Evolutionary conservation across 2,888 invertebrate species (phyloP), one percentile per base, ranked within the genome.

Genomic region (Papilio protenor): DNA sequence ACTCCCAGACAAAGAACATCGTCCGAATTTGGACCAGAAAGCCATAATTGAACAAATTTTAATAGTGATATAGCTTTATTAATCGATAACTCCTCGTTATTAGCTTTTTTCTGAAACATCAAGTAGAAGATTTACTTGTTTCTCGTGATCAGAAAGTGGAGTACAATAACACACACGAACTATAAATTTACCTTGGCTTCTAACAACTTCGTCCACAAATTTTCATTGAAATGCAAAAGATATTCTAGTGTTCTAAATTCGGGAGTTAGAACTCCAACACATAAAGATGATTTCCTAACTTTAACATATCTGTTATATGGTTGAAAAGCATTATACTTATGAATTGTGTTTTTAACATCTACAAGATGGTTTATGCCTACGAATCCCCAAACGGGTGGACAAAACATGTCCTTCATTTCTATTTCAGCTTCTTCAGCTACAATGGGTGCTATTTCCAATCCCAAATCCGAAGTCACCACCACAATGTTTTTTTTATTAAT

Each of bases 311-410:
- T 92, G 75, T 86, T 86, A 82, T 94, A 95, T 0, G 96, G 95
- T 80, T 92, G 87, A 84, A 94, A 95, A 59, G 93, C 87, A 81
- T 95, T 90, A 79, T 94, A 95, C 84, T 91, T 94, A 82, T 96
- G 95, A 73, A 95, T 84, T n/a, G 95, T 95, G 64, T 94, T 95
- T 77, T 87, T 88, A 21, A 95, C 85, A 85, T 96, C 96, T 10
- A 96, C 92, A 77, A 95, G 91, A 55, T 95, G 93, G 83, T 95
- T 95, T 33, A 95, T 86, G 18, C 96, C 96, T 47, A 95, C 90
- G 81, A 95, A 96, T 12, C 96, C 96, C 96, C 96, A 96, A 8
- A 96, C 96, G 49, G 96, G 96, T 12, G 96, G 95, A 77, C 95
- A 95, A 84, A 94, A 94, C 83, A 96, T 93, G 82, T 94, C 91